Evolutionary conservation across 2,797 vertebrate genomes (phyloP).

Genomic region (Hoplostethus mediterraneus): DNA sequence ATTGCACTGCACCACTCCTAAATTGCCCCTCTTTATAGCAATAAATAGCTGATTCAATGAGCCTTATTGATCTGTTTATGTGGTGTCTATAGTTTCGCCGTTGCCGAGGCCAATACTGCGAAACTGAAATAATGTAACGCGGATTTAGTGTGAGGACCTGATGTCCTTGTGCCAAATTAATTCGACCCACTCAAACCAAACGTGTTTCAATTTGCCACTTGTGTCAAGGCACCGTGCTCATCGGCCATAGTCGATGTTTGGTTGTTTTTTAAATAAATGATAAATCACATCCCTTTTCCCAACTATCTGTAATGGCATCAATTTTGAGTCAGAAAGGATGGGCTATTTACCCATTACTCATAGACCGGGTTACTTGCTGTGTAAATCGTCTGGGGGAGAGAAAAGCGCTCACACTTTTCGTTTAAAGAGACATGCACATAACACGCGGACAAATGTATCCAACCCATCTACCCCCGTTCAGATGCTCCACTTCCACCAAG

Average conservation of each 20-base stretch:
- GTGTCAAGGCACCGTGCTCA: not conserved
- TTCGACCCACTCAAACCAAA: not conserved
- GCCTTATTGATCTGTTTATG: slow-evolving; percentile 20
- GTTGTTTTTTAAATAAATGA: not conserved
- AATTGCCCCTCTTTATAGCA: slow-evolving; percentile 13
- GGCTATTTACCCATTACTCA: not conserved
- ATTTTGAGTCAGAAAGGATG: not conserved
- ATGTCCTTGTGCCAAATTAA: not conserved
- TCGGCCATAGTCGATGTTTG: not conserved
- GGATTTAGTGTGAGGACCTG: not conserved
- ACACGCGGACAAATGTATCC: slow-evolving; percentile 18
- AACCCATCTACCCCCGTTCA: not conserved
- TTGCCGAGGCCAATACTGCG: not conserved
- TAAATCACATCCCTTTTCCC: not conserved
- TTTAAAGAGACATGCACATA: not conserved
- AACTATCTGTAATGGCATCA: too few relatives aligned
- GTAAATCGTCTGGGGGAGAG: slow-evolving; percentile 10
- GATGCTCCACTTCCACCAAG: slow-evolving; percentile 34
- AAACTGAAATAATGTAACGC: not conserved
- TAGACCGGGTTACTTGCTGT: not conserved
- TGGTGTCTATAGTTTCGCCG: not conserved
- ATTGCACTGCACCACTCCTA: not conserved
- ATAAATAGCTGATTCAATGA: slow-evolving; percentile 24
- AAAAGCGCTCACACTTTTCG: too few relatives aligned
- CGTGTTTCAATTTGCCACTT: not conserved